A percentile compares a stretch with the other conserved stretches of the same genome.
Evolutionary conservation across 2,888 invertebrate species (phyloP).

Genomic region (Ditula angustiorana): DNA sequence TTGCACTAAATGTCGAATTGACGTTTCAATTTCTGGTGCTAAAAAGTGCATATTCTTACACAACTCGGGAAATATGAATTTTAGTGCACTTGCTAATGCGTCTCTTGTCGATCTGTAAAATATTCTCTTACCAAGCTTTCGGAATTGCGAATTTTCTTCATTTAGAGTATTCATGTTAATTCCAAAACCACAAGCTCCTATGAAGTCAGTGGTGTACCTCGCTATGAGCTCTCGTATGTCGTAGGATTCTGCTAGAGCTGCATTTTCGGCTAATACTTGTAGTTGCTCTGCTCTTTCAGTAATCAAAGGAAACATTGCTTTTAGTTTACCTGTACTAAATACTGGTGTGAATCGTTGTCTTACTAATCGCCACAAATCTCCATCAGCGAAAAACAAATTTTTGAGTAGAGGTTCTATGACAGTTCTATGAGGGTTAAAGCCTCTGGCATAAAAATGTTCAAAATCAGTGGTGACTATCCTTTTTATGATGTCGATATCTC

Average conservation of each 20-base stretch:
- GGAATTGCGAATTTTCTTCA: slow-evolving; percentile 71
- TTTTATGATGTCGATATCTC: slow-evolving; percentile 73
- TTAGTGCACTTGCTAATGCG: slow-evolving; percentile 56
- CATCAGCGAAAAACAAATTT: slow-evolving; percentile 75
- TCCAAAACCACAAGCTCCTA: slow-evolving; percentile 76
- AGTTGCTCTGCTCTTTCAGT: slow-evolving; percentile 71
- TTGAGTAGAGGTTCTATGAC: slow-evolving; percentile 69
- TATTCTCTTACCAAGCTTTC: slow-evolving; percentile 70
- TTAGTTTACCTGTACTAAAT: slow-evolving; percentile 73
- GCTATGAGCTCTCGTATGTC: slow-evolving; percentile 76
- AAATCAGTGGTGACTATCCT: slow-evolving; percentile 70
- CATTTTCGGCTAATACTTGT: slow-evolving; percentile 63
- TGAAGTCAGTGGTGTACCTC: slow-evolving; percentile 76
- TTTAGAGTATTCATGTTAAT: slow-evolving; percentile 69
- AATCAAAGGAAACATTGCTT: slow-evolving; percentile 76
- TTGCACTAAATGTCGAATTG: slow-evolving; percentile 62
- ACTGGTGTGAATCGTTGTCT: slow-evolving; percentile 73
- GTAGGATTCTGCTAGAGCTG: slow-evolving; percentile 59
- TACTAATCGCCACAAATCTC: slow-evolving; percentile 73
- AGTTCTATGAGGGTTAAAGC: slow-evolving; percentile 64
- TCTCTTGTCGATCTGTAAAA: slow-evolving; percentile 66
- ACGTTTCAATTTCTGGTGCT: slow-evolving; percentile 61
- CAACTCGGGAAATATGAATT: slow-evolving; percentile 68
- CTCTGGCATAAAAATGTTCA: slow-evolving; percentile 67
- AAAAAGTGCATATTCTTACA: slow-evolving; percentile 65